Base-by-base conservation (phyloP, 2,797 vertebrate species). In the Falco biarmicus region DNA sequence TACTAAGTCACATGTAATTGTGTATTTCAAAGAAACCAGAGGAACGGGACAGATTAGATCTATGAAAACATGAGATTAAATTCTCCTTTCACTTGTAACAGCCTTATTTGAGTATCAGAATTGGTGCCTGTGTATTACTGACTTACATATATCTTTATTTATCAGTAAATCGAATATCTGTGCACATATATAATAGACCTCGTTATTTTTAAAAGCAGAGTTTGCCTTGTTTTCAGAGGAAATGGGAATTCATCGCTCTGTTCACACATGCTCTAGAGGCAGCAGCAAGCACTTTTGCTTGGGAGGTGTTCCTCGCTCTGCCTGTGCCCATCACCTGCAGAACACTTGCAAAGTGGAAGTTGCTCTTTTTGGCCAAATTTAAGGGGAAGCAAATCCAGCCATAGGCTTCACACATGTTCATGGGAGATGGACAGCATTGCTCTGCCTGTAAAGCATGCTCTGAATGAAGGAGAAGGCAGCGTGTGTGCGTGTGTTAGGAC, bases 121-220 rank as follows among this genome's bases (percentile, higher is more conserved):
- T 32, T 61, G 5, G 7, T 91, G 34, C n/a, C 50, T 39, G 18
- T 32, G 32, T 90, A 60, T 28, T 75, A 60, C n/a, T 75, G 37
- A 45, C 61, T 79, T 50, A 70, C 25, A 39, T 54, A 32, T 45
- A 31, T 18, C 13, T 9, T 24, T 60, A n/a, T 76, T 47, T 75
- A 63, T 51, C 47, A 81, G 57, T 53, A 69, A 86, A 48, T 22
- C 20, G 41, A 88, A 5, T 81, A 66, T 43, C n/a, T 87, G 34
- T 73, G n/a, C 43, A 45, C n/a, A 13, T 60, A 32, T 79, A 20
- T 76, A 82, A 76, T 21, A 94, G 75, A 57, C 5, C 6, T 71
- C 31, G 19, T 34, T 88, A 82, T 86, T 96, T 96, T 95, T 94
- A 53, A 93, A 94, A 95, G 80, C 64, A 95, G 95, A 96, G 59